Evolutionary conservation across 2,888 invertebrate species (phyloP).

Genomic region (Caenorhabditis doughertyi): DNA sequence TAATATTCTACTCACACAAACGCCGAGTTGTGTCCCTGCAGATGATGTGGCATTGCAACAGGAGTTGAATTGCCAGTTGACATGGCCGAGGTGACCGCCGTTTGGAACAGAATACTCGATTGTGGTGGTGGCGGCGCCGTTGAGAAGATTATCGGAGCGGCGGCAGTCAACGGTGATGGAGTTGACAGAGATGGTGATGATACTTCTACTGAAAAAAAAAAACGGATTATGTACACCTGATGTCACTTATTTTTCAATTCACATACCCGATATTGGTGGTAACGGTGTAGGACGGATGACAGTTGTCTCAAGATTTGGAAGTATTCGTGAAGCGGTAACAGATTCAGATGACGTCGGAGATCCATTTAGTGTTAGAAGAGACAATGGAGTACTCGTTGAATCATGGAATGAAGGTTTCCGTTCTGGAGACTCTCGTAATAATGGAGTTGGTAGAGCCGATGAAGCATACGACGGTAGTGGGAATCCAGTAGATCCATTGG

Average conservation of each 20-base stretch:
- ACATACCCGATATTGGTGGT: constrained; percentile 68
- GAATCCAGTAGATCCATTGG: constrained; percentile 37
- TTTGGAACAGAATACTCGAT: constrained; percentile 48
- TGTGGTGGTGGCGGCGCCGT: constrained; percentile 45
- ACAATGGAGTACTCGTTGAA: constrained; percentile 50
- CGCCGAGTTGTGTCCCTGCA: constrained; percentile 55
- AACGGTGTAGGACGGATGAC: constrained; percentile 74
- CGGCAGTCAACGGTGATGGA: constrained; percentile 58
- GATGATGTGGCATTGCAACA: constrained; percentile 50
- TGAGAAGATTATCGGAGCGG: constrained; percentile 60
- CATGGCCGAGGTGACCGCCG: constrained; percentile 53
- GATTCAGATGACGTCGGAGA: constrained; percentile 57
- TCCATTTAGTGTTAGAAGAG: constrained; percentile 51
- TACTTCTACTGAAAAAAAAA: constrained; percentile 57
- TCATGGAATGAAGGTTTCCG: constrained; percentile 55
- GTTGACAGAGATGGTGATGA: constrained; percentile 64
- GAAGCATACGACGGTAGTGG: constrained; percentile 31
- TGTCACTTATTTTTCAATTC: not conserved
- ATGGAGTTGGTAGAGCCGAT: constrained; percentile 45
- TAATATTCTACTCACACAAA: constrained; percentile 51
- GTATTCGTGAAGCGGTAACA: constrained; percentile 17
- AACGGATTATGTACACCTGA: not conserved
- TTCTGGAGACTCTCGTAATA: constrained; percentile 52
- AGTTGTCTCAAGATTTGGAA: constrained; percentile 62
- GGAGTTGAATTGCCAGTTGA: constrained; percentile 60